Conservation (phyloP, 1,140 invertebrate species). For the Orchestia grillus region DNA sequence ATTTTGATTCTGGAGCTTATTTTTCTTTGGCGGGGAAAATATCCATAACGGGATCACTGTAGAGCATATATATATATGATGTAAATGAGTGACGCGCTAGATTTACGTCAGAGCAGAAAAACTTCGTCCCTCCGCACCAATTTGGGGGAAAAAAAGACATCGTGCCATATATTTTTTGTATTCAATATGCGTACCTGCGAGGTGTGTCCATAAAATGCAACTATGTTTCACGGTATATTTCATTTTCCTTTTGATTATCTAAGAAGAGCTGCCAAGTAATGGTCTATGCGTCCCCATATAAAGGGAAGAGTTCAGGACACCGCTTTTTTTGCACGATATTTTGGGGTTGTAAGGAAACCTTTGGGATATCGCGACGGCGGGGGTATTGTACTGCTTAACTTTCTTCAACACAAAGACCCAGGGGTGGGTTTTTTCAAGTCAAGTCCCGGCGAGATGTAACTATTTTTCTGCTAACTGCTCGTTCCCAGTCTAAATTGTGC, state of each 20-base stretch:
- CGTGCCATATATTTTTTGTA: slow-evolving; percentile 56
- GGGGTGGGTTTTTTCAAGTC: no score
- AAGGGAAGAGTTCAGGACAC: no score
- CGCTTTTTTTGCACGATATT: no score
- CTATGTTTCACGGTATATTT: background rate
- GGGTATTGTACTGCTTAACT: no score
- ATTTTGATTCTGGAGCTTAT: background rate
- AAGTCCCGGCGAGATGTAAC: no score
- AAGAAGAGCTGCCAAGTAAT: background rate
- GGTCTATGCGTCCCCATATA: background rate
- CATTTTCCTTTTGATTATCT: background rate
- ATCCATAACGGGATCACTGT: background rate
- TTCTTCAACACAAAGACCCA: no score
- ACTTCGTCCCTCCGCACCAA: background rate
- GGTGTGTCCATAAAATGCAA: slow-evolving; percentile 5
- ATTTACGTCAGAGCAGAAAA: background rate
- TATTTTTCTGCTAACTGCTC: no score
- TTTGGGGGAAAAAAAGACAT: slow-evolving; percentile 39
- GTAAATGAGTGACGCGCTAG: background rate
- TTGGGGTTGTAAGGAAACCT: no score
- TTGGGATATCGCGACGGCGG: no score
- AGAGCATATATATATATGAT: background rate
- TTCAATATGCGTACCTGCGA: slow-evolving; percentile 17
- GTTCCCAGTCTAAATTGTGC: no score
- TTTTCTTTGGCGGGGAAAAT: background rate